phyloP scores from a whole-genome alignment of 2,888 invertebrate species.

The Oasisia sp. region DNA sequence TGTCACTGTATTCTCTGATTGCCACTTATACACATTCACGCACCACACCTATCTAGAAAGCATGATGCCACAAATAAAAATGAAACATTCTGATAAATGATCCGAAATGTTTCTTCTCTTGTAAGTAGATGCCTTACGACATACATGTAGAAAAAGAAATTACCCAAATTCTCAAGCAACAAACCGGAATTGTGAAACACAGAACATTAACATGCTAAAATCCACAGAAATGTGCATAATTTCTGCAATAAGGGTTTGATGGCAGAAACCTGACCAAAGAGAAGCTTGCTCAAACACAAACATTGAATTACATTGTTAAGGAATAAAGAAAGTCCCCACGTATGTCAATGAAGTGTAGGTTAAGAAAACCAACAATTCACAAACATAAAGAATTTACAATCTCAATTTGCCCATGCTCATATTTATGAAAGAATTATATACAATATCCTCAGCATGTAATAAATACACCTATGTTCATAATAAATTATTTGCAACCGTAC shows the following conservation, averaged over 20 bases:
- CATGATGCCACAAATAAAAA: conserved; percentile 10
- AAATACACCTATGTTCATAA: not conserved
- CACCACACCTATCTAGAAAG: not conserved
- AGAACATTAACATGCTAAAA: conserved; percentile 9
- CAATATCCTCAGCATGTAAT: not conserved
- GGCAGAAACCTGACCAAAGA: not conserved
- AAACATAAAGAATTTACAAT: not conserved
- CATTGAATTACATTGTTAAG: not conserved
- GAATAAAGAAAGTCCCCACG: not conserved
- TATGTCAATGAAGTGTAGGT: not conserved
- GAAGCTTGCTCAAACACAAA: conserved; percentile 6
- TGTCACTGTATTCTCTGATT: conserved; percentile 8
- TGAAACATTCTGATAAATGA: not conserved
- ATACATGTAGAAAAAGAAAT: not conserved
- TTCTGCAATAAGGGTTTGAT: not conserved
- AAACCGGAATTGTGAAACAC: conserved; percentile 11
- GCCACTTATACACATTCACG: not conserved
- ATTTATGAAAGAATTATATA: not conserved
- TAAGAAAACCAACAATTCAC: not conserved
- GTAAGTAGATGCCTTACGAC: not conserved
- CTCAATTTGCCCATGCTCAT: not conserved
- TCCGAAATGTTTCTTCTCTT: not conserved
- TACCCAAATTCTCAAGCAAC: not conserved
- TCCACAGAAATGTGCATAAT: not conserved
- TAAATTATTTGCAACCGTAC: not conserved